These are phyloP conservation scores for Tragopan temminckii DNA, from an alignment of 2,797 vertebrate species.

Conservation along the genomic window DNA sequence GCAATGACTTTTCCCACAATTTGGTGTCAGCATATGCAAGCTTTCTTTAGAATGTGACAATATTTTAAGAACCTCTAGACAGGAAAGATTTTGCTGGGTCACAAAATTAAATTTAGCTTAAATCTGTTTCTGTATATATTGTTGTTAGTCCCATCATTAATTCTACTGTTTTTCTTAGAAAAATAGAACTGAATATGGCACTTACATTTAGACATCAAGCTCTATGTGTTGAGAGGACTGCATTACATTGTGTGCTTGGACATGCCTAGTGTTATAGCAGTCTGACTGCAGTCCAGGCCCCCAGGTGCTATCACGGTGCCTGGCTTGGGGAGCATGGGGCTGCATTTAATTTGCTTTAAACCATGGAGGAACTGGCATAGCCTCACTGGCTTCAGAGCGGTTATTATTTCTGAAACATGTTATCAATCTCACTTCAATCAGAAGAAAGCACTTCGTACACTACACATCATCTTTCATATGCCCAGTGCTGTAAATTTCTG, in stretches of 20 bases:
- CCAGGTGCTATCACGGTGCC: neutral
- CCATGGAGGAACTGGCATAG: rapidly evolving
- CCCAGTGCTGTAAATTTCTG: neutral
- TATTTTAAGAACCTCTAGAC: conserved; percentile 47
- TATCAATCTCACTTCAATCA: neutral
- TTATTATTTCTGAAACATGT: neutral
- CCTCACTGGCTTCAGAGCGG: neutral
- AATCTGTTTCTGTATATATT: neutral
- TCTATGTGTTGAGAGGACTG: neutral
- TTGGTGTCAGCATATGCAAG: conserved; percentile 58
- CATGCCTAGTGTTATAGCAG: neutral
- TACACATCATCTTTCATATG: neutral
- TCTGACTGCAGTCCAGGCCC: neutral
- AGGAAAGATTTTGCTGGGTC: conserved; percentile 3
- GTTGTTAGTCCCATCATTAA: neutral
- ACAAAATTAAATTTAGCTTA: neutral
- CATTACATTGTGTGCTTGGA: neutral
- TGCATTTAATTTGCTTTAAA: neutral
- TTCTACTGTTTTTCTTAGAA: conserved; percentile 30
- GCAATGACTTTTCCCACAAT: conserved; percentile 54
- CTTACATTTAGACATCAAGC: neutral
- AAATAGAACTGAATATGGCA: neutral
- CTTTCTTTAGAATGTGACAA: conserved; percentile 38
- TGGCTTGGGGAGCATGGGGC: neutral
- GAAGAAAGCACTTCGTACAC: neutral